These are phyloP conservation scores for Bufo bufo DNA, from an alignment of 2,113 vertebrate species.

Conservation along the genomic window DNA sequence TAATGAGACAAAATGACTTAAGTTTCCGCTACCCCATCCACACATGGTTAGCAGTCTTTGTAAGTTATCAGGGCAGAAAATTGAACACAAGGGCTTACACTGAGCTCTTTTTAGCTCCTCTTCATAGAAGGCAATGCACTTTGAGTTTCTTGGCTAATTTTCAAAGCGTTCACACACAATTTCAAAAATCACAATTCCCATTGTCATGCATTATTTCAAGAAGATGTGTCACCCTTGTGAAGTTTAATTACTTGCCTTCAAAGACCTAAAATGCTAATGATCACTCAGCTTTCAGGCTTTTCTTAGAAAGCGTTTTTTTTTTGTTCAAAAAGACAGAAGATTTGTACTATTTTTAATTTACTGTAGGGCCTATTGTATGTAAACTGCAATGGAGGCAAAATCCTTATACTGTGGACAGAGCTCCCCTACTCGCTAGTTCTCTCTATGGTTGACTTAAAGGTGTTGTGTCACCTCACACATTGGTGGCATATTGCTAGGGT, in stretches of 20 bases:
- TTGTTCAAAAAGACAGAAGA: neutral
- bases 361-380: constrained; percentile 1
- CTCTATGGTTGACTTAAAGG: neutral
- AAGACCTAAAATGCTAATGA: constrained; percentile 72
- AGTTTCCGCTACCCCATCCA: constrained; percentile 75
- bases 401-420: neutral
- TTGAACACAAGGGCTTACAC: constrained; percentile 76
- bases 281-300: constrained; percentile 58
- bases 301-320: constrained; percentile 32
- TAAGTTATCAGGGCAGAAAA: constrained; percentile 86
- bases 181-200: constrained; percentile 70
- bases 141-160: constrained; percentile 67
- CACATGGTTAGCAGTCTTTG: constrained; percentile 78
- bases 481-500: too few relatives aligned
- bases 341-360: constrained; percentile 24
- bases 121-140: constrained; percentile 70
- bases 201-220: constrained; percentile 69
- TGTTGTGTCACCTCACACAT: too few relatives aligned
- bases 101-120: constrained; percentile 70
- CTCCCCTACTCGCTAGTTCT: neutral
- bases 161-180: constrained; percentile 69
- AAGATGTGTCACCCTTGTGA: constrained; percentile 68
- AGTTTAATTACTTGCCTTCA: constrained; percentile 70
- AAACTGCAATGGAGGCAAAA: constrained; percentile 30
- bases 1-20: constrained; percentile 73